phyloP scores from a whole-genome alignment of 1,140 invertebrate species.

The Philotrypesis tridentata region DNA sequence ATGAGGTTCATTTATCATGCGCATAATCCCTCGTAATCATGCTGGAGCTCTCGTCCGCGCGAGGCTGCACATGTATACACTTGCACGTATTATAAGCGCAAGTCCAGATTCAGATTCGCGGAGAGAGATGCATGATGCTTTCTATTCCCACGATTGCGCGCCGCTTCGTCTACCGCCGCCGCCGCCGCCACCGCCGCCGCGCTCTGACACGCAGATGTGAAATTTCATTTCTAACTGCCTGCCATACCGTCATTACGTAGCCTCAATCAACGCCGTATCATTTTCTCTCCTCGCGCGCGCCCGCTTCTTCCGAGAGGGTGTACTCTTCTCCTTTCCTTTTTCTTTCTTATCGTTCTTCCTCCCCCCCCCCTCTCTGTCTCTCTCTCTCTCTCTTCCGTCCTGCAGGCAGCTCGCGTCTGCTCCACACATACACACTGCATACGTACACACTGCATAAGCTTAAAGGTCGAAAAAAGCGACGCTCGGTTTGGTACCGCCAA shows the following conservation, averaged over 20 bases:
- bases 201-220: constrained; percentile 59
- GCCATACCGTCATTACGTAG: constrained; percentile 56
- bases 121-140: constrained; percentile 51
- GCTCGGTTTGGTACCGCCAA: neutral
- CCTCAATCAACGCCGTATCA: constrained; percentile 61
- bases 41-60: too few species aligned
- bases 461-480: neutral
- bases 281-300: constrained; percentile 50
- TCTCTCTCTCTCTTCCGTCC: constrained; percentile 29
- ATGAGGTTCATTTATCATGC: constrained; percentile 26
- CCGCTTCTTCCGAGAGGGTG: constrained; percentile 34
- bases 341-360: neutral
- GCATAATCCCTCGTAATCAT: constrained; percentile 29
- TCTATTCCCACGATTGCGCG: constrained; percentile 65
- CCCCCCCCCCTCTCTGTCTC: too few species aligned
- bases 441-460: neutral
- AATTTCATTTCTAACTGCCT: constrained; percentile 63
- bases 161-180: constrained; percentile 40
- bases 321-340: neutral
- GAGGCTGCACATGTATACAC: neutral
- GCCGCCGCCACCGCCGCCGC: too few species aligned
- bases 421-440: neutral
- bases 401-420: too few species aligned
- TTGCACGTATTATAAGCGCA: constrained; percentile 15
- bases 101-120: constrained; percentile 41